Percentiles rank a stretch among this genome's conserved stretches.
Evolutionary conservation across 2,113 vertebrate genomes (phyloP).

Genomic region (Oncorhynchus tshawytscha): DNA sequence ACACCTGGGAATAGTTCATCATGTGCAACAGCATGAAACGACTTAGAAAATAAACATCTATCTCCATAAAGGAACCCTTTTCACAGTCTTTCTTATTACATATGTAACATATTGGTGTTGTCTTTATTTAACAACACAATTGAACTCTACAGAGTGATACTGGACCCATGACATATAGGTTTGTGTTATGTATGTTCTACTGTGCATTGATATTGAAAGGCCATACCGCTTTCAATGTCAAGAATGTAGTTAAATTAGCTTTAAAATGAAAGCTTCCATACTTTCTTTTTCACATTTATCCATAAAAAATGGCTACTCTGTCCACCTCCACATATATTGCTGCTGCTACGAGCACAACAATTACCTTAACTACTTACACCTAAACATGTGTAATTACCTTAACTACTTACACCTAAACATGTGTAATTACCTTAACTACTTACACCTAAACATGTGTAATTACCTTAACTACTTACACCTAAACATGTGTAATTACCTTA

Average conservation of each 20-base stretch:
- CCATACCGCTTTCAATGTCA: no score
- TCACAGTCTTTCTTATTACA: not conserved
- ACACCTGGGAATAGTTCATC: slow-evolving; percentile 27
- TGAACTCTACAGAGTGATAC: no score
- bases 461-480: not conserved
- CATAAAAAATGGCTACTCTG: not conserved
- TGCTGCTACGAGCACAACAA: not conserved
- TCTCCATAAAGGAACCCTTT: not conserved
- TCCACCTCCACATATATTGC: not conserved
- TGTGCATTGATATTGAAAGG: no score
- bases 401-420: no score
- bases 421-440: no score
- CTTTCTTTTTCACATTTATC: not conserved
- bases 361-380: not conserved
- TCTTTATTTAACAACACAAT: no score
- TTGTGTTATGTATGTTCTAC: no score
- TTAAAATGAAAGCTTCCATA: not conserved
- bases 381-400: no score
- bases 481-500: not conserved
- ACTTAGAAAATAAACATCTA: not conserved
- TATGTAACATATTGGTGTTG: not conserved
- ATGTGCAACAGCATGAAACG: slow-evolving; percentile 2
- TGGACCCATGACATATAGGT: no score
- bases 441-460: not conserved
- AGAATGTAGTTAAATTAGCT: not conserved